These are phyloP conservation scores for Drosophila saltans DNA, from an alignment of 1,140 invertebrate species.

Conservation along the genomic window DNA sequence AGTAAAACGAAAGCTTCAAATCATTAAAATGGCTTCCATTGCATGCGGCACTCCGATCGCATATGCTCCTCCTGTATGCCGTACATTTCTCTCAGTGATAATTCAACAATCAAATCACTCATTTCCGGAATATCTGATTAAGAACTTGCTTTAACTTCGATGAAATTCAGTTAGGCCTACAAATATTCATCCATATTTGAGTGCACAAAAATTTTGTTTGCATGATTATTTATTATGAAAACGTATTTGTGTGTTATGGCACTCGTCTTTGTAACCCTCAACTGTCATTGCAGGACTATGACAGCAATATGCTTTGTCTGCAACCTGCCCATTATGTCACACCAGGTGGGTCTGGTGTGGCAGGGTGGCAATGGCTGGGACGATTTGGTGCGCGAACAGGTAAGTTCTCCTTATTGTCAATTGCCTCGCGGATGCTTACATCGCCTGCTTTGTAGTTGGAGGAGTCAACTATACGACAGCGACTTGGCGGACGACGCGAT, in stretches of 20 bases:
- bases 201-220: background rate
- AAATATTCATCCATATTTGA: background rate
- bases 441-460: constrained; percentile 84
- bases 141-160: too few species aligned
- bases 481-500: constrained; percentile 91
- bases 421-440: background rate
- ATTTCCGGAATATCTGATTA: too few species aligned
- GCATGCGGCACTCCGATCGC: background rate
- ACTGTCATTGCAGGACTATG: constrained; percentile 90
- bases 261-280: constrained; percentile 3
- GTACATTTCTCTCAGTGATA: background rate
- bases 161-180: too few species aligned
- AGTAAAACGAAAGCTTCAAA: background rate
- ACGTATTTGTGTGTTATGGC: background rate
- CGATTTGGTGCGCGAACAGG: constrained; percentile 92
- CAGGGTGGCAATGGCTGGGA: constrained; percentile 96
- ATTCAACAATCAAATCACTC: too few species aligned
- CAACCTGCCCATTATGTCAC: constrained; percentile 95
- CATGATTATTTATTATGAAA: background rate
- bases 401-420: constrained; percentile 26
- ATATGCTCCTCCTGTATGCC: background rate
- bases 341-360: constrained; percentile 96
- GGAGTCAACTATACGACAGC: constrained; percentile 91
- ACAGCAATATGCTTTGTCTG: constrained; percentile 97
- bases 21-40: background rate